Conservation (phyloP, 2,113 vertebrate genomes). For the Sphyrna mokarran region DNA sequence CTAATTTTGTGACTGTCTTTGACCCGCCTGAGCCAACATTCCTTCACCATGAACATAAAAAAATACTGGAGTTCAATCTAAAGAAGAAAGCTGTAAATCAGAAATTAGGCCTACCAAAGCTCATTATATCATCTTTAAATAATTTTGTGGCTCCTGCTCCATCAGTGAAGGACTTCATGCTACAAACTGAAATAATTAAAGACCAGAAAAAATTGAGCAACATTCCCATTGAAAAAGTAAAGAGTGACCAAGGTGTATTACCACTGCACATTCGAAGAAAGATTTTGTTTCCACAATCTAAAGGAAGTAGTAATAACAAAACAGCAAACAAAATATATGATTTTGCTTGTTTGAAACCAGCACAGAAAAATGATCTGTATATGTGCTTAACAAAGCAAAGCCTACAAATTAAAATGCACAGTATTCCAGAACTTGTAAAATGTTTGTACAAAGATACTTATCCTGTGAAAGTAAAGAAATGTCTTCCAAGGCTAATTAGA, state of each 20-base stretch:
- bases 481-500: neutral
- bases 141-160: neutral
- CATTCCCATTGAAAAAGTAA: neutral
- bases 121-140: neutral
- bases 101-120: constrained; percentile 6
- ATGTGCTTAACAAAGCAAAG: constrained; percentile 4
- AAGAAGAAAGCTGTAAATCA: constrained; percentile 13
- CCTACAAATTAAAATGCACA: constrained; percentile 32
- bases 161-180: neutral
- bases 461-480: neutral
- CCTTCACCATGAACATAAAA: neutral
- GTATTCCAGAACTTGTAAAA: neutral
- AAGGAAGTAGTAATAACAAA: neutral
- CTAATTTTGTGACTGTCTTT: neutral
- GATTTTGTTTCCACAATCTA: neutral
- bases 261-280: neutral
- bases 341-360: neutral
- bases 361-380: neutral
- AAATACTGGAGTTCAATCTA: neutral
- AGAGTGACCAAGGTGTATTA: neutral
- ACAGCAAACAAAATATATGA: neutral
- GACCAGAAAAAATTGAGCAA: too few species aligned
- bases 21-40: neutral
- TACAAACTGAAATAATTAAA: constrained; percentile 3
- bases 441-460: neutral